Percentiles rank a stretch among this genome's conserved stretches.
Conservation (phyloP, 2,888 invertebrate species). For the Erebia aethiops region DNA sequence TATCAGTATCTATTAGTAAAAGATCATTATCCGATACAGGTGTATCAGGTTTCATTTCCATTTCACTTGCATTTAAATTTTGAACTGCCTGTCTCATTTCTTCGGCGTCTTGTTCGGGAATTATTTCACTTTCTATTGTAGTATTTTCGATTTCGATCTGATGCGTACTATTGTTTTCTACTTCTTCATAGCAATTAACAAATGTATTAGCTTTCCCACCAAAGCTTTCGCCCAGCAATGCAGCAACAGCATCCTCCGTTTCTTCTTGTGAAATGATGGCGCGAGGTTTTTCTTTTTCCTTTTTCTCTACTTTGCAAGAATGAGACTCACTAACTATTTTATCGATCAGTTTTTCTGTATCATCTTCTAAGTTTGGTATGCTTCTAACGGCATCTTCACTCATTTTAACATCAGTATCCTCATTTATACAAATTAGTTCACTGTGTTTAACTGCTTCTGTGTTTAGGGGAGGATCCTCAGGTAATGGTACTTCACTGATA, state of each 20-base stretch:
- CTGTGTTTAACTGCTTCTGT: slow-evolving; percentile 38
- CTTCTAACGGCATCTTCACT: slow-evolving; percentile 92
- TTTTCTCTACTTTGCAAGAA: slow-evolving; percentile 77
- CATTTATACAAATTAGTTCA: slow-evolving; percentile 51
- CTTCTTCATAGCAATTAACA: slow-evolving; percentile 81
- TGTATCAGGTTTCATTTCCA: slow-evolving; percentile 91
- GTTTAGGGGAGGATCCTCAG: slow-evolving; percentile 60
- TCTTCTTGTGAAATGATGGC: slow-evolving; percentile 95
- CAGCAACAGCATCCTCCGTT: slow-evolving; percentile 95
- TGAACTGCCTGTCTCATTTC: slow-evolving; percentile 93
- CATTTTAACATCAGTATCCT: slow-evolving; percentile 60
- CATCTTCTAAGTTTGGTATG: slow-evolving; percentile 84
- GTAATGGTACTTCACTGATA: slow-evolving; percentile 75
- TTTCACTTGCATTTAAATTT: slow-evolving; percentile 87
- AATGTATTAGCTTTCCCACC: slow-evolving; percentile 84
- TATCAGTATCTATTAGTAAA: slow-evolving; percentile 93
- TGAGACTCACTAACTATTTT: slow-evolving; percentile 53
- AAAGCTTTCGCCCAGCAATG: slow-evolving; percentile 93
- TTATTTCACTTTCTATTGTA: slow-evolving; percentile 77
- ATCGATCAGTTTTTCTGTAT: slow-evolving; percentile 57
- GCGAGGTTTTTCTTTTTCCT: slow-evolving; percentile 89
- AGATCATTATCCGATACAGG: slow-evolving; percentile 92
- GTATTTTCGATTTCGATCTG: slow-evolving; percentile 74
- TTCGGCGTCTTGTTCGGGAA: slow-evolving; percentile 89
- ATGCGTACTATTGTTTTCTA: slow-evolving; percentile 65